Base-by-base conservation (phyloP, 2,113 vertebrate species). In the Ardeotis arabs region DNA sequence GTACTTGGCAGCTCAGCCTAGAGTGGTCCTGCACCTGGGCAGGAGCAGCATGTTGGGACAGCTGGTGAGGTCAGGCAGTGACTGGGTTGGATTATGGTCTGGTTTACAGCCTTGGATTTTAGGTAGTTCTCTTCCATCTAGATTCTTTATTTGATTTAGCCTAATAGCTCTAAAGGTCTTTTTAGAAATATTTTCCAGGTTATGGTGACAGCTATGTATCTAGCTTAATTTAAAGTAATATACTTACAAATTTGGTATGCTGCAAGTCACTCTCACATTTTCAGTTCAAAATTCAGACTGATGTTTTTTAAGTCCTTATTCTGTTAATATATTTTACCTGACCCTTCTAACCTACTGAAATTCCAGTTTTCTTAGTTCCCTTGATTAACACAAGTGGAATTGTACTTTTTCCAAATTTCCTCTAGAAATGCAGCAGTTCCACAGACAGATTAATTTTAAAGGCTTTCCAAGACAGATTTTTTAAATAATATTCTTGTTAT, bases 1-100 rank as follows among this genome's bases (percentile, higher is more conserved):
- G 20, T 76, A 20, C 25, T 73, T 37, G 17, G 4, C 4, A 4
- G 28, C 37, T 83, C 53, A 84, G 31, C 14, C 11, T 18, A 20
- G 13, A 50, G 24, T 5, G 1, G 9, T 77, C 59, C 20, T 81
- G 37, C 8, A 8, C 4, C 56, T 60, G 52, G 31, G 44, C 41
- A 59, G 37, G 31, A 37, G 14, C 70, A 70, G 33, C 4, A 10
- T 0, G 2, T 39, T 39, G 37, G 4, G 27, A 16, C 14, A 49
- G 11, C 29, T 37, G 18, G 17, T 59, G 49, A 87, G 19, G 39
- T 73, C n/a, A 55, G 67, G n/a, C 8, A 49, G 72, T 20, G 6
- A 5, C 25, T 4, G 2, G 2, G 1, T 6, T 69, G 11, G 11
- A 3, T 76, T 59, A 44, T 9, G 6, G 11, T 37, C 44, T 63